These are phyloP conservation scores for Australoheros scitulus DNA, from an alignment of 2,113 vertebrate genomes.

Conservation along the genomic window DNA sequence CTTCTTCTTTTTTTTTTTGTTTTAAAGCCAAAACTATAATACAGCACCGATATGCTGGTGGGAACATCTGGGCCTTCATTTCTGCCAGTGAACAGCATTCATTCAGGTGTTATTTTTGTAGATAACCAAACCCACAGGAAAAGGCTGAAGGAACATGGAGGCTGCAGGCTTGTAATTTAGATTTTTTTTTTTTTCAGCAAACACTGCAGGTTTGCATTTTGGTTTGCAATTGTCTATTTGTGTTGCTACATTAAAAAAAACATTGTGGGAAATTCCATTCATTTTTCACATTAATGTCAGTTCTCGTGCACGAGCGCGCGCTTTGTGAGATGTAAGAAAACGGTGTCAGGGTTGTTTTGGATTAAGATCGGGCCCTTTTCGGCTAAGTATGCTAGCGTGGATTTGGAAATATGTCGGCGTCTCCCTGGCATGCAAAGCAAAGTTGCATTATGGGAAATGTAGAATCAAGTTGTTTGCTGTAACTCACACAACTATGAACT, in stretches of 20 bases:
- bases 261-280: not conserved
- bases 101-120: slow-evolving; percentile 13
- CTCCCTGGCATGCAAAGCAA: not conserved
- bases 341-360: not conserved
- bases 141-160: not conserved
- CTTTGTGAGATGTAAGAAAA: not conserved
- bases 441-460: not conserved
- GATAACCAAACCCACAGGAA: not conserved
- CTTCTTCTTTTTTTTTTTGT: not conserved
- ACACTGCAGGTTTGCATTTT: not conserved
- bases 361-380: too few relatives aligned
- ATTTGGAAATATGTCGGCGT: not conserved
- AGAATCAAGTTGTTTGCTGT: too few relatives aligned
- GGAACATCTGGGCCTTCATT: slow-evolving; percentile 14
- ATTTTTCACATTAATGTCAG: not conserved
- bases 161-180: not conserved
- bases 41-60: not conserved
- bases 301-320: not conserved
- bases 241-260: not conserved
- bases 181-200: not conserved
- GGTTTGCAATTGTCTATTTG: not conserved
- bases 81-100: slow-evolving; percentile 14
- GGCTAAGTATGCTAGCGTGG: not conserved
- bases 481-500: not conserved
- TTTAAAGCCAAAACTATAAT: not conserved